Conservation (phyloP, 1,140 invertebrate genomes). For the Dendroctonus ponderosae region DNA sequence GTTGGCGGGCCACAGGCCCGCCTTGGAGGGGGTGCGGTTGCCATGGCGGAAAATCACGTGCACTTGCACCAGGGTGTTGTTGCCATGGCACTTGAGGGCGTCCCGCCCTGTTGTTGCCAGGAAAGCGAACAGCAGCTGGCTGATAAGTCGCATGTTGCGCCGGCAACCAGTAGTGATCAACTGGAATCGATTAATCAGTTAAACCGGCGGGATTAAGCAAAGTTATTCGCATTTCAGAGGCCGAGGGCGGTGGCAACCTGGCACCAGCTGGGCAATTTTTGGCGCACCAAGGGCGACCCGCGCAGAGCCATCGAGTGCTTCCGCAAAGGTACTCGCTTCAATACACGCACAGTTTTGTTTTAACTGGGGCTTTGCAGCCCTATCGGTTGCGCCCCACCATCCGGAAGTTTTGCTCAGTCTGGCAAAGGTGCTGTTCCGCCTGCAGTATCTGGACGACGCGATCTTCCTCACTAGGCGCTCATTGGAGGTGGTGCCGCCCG, state of each 20-base stretch:
- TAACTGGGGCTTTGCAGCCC: conserved; percentile 50
- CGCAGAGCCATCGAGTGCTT: conserved; percentile 85
- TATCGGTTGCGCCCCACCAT: conserved; percentile 82
- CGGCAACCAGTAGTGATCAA: not conserved
- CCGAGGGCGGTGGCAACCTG: conserved; percentile 82
- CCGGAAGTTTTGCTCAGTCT: conserved; percentile 81
- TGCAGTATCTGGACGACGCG: conserved; percentile 86
- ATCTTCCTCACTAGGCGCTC: conserved; percentile 77
- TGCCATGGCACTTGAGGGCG: not conserved
- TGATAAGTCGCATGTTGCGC: not conserved
- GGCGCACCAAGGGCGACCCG: conserved; percentile 81
- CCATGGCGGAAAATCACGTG: conserved; percentile 60
- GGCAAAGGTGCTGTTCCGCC: conserved; percentile 78
- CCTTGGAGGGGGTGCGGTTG: conserved; percentile 65
- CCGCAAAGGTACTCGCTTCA: conserved; percentile 54
- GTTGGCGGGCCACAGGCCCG: conserved; percentile 62
- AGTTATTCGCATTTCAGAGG: conserved; percentile 57
- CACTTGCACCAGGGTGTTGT: conserved; percentile 11
- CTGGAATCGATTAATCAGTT: not conserved
- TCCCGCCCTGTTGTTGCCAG: too few relatives aligned
- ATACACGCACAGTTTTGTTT: not conserved
- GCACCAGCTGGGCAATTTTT: conserved; percentile 88
- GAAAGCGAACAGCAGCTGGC: not conserved
- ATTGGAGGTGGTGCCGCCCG: conserved; percentile 65
- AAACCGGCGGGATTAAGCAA: not conserved